phyloP scores from a whole-genome alignment of 53 echinoderm and acorn worm genomes.

The Echinometra lucunter region DNA sequence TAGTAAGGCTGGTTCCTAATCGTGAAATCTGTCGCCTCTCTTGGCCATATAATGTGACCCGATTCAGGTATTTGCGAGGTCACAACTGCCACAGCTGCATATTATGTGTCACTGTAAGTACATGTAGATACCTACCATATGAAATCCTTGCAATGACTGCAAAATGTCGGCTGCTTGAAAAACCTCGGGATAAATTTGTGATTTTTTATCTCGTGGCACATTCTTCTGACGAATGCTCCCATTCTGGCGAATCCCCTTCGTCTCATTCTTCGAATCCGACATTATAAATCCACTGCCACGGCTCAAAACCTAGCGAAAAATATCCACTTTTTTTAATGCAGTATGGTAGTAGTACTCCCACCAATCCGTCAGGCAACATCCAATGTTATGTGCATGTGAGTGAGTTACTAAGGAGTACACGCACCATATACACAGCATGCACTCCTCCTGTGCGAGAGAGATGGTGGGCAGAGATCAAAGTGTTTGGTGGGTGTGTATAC shows the following conservation, averaged over 20 bases:
- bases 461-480: background rate
- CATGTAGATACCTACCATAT: slow-evolving; percentile 84
- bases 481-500: background rate
- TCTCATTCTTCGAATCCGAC: slow-evolving; percentile 57
- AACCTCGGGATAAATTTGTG: slow-evolving; percentile 97
- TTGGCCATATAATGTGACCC: too few species aligned
- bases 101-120: background rate
- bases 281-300: slow-evolving; percentile 61
- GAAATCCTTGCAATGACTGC: slow-evolving; percentile 99
- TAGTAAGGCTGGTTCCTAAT: too few species aligned
- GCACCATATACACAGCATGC: background rate
- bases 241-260: slow-evolving; percentile 90
- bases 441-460: background rate
- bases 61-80: background rate
- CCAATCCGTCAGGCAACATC: background rate
- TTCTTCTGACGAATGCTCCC: slow-evolving; percentile 97
- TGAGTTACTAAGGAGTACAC: background rate
- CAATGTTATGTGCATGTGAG: background rate
- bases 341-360: background rate
- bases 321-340: slow-evolving; percentile 22
- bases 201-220: slow-evolving; percentile 85
- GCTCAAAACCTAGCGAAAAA: slow-evolving; percentile 9
- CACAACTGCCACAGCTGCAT: background rate
- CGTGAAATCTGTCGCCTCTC: too few species aligned
- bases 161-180: slow-evolving; percentile 99